Base-by-base conservation (phyloP, 2,797 vertebrate species). In the Odontamblyopus lacepedii region DNA sequence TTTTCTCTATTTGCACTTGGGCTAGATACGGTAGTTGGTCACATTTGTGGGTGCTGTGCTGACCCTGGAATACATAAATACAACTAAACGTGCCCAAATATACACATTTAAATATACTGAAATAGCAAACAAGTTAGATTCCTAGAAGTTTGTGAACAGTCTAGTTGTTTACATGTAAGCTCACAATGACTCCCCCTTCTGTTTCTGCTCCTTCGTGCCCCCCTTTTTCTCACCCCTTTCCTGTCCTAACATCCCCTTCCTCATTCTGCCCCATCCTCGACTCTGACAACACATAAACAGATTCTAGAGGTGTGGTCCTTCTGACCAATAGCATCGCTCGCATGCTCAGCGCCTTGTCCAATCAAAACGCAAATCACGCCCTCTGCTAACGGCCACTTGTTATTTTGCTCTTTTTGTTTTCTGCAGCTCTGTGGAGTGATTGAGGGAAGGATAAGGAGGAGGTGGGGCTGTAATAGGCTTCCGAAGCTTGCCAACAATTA, bases 221-320 rank as follows among this genome's bases (percentile, higher is more conserved):
- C 69, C 50, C 55, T 7, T 4, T 26, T 70, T 80, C 18, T 29
- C 71, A 77, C 76, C 75, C 56, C 61, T 59, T 72, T 75, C 77
- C 80, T 75, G 67, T 63, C 79, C 75, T 16, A 6, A 80, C 57
- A 68, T 69, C 82, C 74, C 69, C 68, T 75, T 75, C 74, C 72
- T 72, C 63, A 41, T 59, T 23, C 23, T 30, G 60, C 65, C 64
- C 53, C 29, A 67, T 69, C 62, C 66, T 70, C 50, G 60, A 53
- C 74, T 84, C 72, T 74, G 67, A 72, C 90, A 86, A 73, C 79
- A 79, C 85, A 91, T 86, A 93, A 96, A 94, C 94, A 95, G 88
- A 94, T 92, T 94, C 79, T 90, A 93, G 95, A 95, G 96, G 95
- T 95, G 95, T 96, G 95, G 92, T 91, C 63, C 85, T 63, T 69